phyloP scores from a whole-genome alignment of 2,888 invertebrate species.

The Lepidocyrtoides sp. region DNA sequence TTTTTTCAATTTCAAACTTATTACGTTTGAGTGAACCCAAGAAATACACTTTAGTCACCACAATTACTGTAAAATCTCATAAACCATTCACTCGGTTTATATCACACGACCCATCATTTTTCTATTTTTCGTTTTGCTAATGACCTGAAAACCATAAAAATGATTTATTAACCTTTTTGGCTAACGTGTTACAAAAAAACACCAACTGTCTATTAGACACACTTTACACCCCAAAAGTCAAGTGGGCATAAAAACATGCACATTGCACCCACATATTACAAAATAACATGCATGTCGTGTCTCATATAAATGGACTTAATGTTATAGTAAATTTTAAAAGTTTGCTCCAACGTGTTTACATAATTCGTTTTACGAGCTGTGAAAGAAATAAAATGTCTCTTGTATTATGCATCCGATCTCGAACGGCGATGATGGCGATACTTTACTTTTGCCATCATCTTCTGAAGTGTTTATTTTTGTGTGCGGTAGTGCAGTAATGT shows the following conservation, averaged over 20 bases:
- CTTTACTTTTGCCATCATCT: background rate
- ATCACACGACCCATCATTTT: constrained; percentile 14
- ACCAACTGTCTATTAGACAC: constrained; percentile 31
- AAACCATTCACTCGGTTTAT: constrained; percentile 15
- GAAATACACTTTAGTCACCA: background rate
- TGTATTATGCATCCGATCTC: constrained; percentile 10
- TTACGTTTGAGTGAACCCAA: background rate
- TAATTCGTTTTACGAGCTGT: constrained; percentile 57
- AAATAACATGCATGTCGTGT: too few relatives aligned
- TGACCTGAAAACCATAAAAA: constrained; percentile 47
- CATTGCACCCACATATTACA: background rate
- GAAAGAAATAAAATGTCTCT: constrained; percentile 26
- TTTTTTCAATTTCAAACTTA: constrained; percentile 16
- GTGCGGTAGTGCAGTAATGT: background rate
- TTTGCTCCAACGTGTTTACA: constrained; percentile 42
- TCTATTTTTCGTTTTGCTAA: background rate
- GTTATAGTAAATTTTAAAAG: background rate
- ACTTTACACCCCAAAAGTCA: constrained; percentile 4
- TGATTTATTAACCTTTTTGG: constrained; percentile 57
- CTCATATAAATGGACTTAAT: too few relatives aligned
- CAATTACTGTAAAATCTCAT: background rate
- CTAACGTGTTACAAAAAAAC: constrained; percentile 9
- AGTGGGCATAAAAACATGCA: constrained; percentile 24
- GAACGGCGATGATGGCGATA: background rate
- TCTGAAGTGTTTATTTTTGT: background rate